Percentiles rank a stretch among this genome's conserved stretches.
phyloP scores from a whole-genome alignment of 2,113 vertebrate species.

The Origma solitaria region DNA sequence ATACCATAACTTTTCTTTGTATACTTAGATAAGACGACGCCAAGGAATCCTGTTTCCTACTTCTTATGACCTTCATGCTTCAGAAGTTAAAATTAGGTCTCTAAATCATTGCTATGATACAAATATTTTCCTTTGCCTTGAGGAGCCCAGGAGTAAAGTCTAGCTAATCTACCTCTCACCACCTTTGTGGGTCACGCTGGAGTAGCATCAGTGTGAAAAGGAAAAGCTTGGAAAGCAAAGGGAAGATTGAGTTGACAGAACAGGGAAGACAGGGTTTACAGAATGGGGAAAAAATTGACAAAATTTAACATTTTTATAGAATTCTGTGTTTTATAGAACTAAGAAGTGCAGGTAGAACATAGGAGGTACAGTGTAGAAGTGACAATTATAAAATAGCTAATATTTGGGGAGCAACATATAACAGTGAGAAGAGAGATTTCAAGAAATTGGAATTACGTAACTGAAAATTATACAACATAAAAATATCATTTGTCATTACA shows the following conservation, averaged over 20 bases:
- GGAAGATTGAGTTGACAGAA: background rate
- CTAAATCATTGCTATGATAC: background rate
- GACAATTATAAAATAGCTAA: background rate
- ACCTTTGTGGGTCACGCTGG: background rate
- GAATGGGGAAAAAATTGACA: background rate
- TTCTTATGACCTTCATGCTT: background rate
- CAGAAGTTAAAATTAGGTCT: background rate
- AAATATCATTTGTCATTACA: background rate
- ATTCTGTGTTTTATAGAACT: background rate
- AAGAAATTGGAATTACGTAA: background rate
- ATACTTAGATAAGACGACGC: background rate
- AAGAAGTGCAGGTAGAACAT: background rate
- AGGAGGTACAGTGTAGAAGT: background rate
- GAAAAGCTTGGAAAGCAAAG: background rate
- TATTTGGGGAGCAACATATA: background rate
- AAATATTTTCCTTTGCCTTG: background rate
- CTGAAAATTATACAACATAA: background rate
- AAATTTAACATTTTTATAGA: background rate
- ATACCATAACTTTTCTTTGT: background rate
- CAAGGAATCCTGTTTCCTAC: background rate
- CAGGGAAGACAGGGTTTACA: background rate
- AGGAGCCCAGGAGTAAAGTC: background rate
- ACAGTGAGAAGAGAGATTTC: background rate
- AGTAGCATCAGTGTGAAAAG: background rate
- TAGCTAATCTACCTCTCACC: background rate